Evolutionary conservation across 2,888 invertebrate genomes (phyloP).

Genomic region (Agrilus biguttatus): DNA sequence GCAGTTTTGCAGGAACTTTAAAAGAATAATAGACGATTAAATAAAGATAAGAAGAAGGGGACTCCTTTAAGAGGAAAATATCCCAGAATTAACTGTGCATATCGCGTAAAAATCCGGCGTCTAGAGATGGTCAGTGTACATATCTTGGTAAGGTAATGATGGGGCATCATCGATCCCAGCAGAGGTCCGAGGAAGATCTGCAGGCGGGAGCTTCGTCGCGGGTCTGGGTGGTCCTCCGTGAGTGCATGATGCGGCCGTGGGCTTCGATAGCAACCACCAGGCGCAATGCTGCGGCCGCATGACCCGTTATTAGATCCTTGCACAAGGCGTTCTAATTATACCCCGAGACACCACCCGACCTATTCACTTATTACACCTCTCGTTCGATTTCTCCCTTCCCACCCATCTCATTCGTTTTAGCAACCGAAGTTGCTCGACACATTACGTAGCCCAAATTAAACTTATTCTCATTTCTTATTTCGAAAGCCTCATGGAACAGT

Average conservation of each 20-base stretch:
- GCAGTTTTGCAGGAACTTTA: too few species aligned
- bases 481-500: too few species aligned
- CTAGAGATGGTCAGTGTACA: too few species aligned
- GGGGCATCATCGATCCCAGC: slow-evolving; percentile 1
- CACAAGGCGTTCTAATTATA: slow-evolving; percentile 36
- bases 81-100: too few species aligned
- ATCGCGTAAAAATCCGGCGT: too few species aligned
- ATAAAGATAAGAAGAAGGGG: too few species aligned
- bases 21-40: too few species aligned
- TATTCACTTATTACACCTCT: slow-evolving; percentile 28
- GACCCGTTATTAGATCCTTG: slow-evolving; percentile 35
- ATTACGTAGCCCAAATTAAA: too few species aligned
- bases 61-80: too few species aligned
- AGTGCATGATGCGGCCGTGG: slow-evolving; percentile 28
- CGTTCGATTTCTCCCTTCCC: background rate
- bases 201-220: slow-evolving; percentile 19
- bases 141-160: slow-evolving; percentile 1
- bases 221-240: slow-evolving; percentile 29
- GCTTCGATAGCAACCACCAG: slow-evolving; percentile 23
- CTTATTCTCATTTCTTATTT: too few species aligned
- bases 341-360: slow-evolving; percentile 29
- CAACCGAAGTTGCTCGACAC: too few species aligned
- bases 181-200: slow-evolving; percentile 13
- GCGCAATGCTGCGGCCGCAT: slow-evolving; percentile 28
- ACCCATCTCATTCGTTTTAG: background rate